Percentiles rank a stretch among this genome's conserved stretches.
These are phyloP conservation scores for Lysiphlebus fabarum DNA, from an alignment of 1,140 invertebrate species.

Conservation along the genomic window DNA sequence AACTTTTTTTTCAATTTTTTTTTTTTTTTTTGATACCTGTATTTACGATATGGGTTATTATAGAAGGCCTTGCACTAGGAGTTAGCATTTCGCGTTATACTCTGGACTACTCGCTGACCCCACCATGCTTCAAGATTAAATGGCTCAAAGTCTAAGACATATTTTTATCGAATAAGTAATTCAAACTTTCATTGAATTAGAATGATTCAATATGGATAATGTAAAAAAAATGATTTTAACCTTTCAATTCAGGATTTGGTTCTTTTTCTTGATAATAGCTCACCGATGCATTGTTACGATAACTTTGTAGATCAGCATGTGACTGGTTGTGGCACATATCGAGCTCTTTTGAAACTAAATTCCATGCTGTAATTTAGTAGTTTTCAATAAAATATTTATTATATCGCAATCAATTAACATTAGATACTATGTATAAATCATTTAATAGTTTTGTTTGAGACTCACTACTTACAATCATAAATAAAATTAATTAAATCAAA, in stretches of 20 bases:
- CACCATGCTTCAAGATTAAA: slow-evolving; percentile 64
- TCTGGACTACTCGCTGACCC: slow-evolving; percentile 60
- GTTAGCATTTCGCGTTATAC: slow-evolving; percentile 47
- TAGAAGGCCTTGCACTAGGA: slow-evolving; percentile 51
- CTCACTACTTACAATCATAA: slow-evolving; percentile 50
- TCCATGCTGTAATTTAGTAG: slow-evolving; percentile 46
- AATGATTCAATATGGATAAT: neutral
- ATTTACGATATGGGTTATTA: slow-evolving; percentile 44
- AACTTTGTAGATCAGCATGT: slow-evolving; percentile 43
- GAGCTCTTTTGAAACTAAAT: slow-evolving; percentile 50
- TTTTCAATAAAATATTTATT: slow-evolving; percentile 5
- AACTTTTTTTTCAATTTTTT: slow-evolving; percentile 18
- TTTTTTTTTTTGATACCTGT: slow-evolving; percentile 50
- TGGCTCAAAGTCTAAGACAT: slow-evolving; percentile 58
- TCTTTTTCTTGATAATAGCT: slow-evolving; percentile 54
- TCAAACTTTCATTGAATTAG: neutral
- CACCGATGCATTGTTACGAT: slow-evolving; percentile 47
- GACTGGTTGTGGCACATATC: slow-evolving; percentile 47
- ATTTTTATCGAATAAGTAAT: slow-evolving; percentile 15
- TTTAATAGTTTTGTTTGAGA: slow-evolving; percentile 1
- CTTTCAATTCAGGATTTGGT: slow-evolving; percentile 54
- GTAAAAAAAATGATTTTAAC: slow-evolving; percentile 29
- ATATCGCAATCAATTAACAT: slow-evolving; percentile 15
- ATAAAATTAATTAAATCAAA: slow-evolving; percentile 59
- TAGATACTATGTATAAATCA: neutral